Base-by-base conservation (phyloP, 2,888 invertebrate species). In the Cyclophora albipunctata region DNA sequence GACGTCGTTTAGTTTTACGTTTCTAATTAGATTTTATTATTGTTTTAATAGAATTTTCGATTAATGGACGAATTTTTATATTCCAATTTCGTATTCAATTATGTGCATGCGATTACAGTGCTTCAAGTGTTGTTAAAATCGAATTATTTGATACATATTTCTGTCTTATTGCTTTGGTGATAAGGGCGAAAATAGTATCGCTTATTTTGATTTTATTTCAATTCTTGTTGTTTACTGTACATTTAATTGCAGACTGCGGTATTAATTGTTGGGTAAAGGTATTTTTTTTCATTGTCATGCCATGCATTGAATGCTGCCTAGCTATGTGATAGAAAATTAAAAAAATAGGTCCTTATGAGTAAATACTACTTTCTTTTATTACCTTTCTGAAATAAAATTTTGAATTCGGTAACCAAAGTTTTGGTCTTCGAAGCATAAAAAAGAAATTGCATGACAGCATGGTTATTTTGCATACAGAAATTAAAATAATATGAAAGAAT, bases 211-310 rank as follows among this genome's bases (percentile, higher is more conserved):
- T 40, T 7, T 20, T 20, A 37, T 7, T 40, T 37, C 44, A n/a
- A 6, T 6, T 41, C 34, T 54, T 48, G 45, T 40, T 50, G 49
- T 44, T 42, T 4, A 52, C 49, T 61, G 59, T 61, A 60, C 67
- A 69, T 65, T 69, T 59, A 69, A 64, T 62, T 59, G 59, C 63
- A 67, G 68, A 65, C 67, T 54, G 62, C 69, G 64, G 63, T 69
- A 66, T 78, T 72, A 66, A 37, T 71, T 75, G 70, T 76, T 78
- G 75, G 84, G 83, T 77, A 73, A 72, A 80, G 82, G 83, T 84
- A 81, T 73, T 73, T 62, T 73, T 69, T 67, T 52, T 64, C 70
- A 73, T 59, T 52, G 53, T 62, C 78, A 76, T 71, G 57, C 48
- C 69, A 67, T 58, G 53, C 60, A 65, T 62, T 53, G 37, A 37